These are phyloP conservation scores for Crypturellus undulatus DNA, from an alignment of 2,113 vertebrate genomes.

Conservation along the genomic window DNA sequence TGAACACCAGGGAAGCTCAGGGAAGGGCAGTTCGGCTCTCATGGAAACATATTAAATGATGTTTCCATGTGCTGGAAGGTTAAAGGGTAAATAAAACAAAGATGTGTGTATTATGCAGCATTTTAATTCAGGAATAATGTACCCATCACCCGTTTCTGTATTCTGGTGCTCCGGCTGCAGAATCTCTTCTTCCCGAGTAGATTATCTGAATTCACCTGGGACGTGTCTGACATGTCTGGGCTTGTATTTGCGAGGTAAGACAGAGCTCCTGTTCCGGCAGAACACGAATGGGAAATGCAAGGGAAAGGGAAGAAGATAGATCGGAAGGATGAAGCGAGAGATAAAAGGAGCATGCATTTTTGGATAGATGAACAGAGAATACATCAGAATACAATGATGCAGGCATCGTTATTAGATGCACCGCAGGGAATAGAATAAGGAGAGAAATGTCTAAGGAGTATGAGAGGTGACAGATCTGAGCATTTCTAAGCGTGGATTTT, in stretches of 20 bases:
- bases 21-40: neutral
- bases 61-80: neutral
- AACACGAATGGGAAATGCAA: neutral
- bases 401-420: neutral
- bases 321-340: neutral
- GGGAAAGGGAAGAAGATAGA: no score
- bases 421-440: neutral
- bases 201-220: neutral
- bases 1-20: neutral
- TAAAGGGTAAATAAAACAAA: neutral
- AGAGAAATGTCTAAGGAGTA: neutral
- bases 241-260: neutral
- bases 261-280: neutral
- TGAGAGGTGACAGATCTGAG: neutral
- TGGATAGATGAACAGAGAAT: neutral
- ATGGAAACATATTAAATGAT: neutral
- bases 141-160: neutral
- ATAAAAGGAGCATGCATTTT: neutral
- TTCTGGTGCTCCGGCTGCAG: neutral
- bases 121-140: neutral
- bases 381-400: neutral
- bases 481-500: neutral
- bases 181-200: neutral
- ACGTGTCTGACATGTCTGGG: neutral
- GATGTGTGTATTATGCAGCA: neutral